These are phyloP conservation scores for Mystacides longicornis DNA, from an alignment of 2,888 invertebrate species.

Conservation along the genomic window DNA sequence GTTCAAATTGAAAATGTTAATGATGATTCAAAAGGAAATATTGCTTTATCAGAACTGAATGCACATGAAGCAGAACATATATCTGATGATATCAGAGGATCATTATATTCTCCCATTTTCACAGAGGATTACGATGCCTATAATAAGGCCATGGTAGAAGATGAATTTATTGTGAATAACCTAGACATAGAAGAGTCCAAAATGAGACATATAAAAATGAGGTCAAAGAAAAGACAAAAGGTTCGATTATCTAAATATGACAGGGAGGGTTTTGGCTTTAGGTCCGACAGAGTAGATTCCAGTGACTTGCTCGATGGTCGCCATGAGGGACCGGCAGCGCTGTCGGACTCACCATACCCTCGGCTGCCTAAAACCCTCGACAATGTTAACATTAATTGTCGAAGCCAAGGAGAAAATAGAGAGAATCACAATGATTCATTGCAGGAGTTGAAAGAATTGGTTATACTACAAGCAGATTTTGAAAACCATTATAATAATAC, in stretches of 20 bases:
- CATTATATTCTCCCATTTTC: constrained; percentile 24
- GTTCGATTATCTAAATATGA: constrained; percentile 28
- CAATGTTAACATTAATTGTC: constrained; percentile 34
- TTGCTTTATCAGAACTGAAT: constrained; percentile 17
- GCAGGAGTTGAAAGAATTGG: constrained; percentile 25
- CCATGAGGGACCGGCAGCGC: constrained; percentile 47
- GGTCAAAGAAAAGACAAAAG: constrained; percentile 27
- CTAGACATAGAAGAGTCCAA: constrained; percentile 10
- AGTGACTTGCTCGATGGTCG: constrained; percentile 39
- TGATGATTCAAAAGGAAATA: constrained; percentile 1
- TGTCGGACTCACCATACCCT: constrained; percentile 43
- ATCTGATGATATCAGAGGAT: constrained; percentile 10
- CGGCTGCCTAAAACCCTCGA: constrained; percentile 47
- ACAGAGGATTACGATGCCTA: constrained; percentile 3
- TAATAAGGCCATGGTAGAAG: neutral
- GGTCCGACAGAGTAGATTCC: constrained; percentile 51
- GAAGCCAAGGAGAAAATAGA: constrained; percentile 23
- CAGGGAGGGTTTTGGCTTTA: constrained; percentile 50
- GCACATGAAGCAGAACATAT: neutral
- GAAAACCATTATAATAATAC: constrained; percentile 13
- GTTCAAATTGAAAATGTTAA: constrained; percentile 8
- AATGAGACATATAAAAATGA: constrained; percentile 13
- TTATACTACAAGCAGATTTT: constrained; percentile 8
- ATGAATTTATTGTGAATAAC: constrained; percentile 12
- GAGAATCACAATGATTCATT: neutral